Evolutionary conservation across 2,113 vertebrate genomes (phyloP).

Genomic region (Lipophrys pholis): DNA sequence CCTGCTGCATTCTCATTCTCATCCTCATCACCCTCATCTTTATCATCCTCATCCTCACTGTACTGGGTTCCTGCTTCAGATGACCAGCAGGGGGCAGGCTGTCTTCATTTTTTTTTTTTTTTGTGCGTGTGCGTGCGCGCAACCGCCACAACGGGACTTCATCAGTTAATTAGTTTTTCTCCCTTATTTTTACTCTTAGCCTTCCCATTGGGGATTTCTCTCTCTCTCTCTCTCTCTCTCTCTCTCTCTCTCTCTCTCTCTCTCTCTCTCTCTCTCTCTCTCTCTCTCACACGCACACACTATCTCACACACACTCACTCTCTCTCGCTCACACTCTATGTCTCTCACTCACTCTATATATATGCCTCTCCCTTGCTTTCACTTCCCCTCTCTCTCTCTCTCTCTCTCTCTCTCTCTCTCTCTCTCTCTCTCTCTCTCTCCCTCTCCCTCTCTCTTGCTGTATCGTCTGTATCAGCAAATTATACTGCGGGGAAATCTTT

Average conservation of each 20-base stretch:
- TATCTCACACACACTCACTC: no score
- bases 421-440: background rate
- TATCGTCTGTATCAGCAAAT: slow-evolving; percentile 80
- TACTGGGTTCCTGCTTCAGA: no score
- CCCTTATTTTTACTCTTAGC: slow-evolving; percentile 70
- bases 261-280: background rate
- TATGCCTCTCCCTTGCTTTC: slow-evolving; percentile 64
- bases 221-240: slow-evolving; percentile 15
- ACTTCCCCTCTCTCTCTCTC: slow-evolving; percentile 41
- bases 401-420: background rate
- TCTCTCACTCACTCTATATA: background rate
- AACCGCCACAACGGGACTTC: slow-evolving; percentile 47
- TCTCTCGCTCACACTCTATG: background rate
- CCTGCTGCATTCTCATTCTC: no score
- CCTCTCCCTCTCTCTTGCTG: slow-evolving; percentile 18
- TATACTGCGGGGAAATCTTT: slow-evolving; percentile 75
- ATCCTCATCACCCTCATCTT: no score
- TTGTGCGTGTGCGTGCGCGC: background rate
- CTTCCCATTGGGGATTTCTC: slow-evolving; percentile 67
- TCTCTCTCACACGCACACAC: no score
- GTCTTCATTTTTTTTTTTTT: slow-evolving; percentile 12
- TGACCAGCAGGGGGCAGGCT: slow-evolving; percentile 58
- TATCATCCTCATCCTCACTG: no score
- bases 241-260: background rate
- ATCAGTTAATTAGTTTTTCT: slow-evolving; percentile 79